Evolutionary conservation across 1,140 invertebrate genomes (phyloP), one percentile per base, ranked within the genome.

Genomic region (Diorhabda elongata): DNA sequence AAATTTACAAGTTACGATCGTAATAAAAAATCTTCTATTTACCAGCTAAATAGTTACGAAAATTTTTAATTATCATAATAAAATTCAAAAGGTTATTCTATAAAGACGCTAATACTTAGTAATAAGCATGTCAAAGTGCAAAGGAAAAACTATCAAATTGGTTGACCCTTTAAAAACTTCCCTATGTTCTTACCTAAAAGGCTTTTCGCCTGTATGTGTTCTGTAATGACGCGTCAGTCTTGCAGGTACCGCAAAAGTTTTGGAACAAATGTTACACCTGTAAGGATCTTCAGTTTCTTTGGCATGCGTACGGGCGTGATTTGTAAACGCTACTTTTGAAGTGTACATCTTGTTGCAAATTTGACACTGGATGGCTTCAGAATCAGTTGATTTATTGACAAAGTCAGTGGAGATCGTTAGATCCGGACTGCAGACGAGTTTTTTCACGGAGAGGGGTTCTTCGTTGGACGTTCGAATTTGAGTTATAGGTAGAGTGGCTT

Each of bases 161-260:
- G 3, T 58, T n/a, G 57, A 7, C 26, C n/a, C 3, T 58, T 9
- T 11, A 58, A 58, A 58, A 58, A 11, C 3, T 26, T n/a, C 26
- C 2, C 26, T 58, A 26, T 60, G 2, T 64, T 56, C 44, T 64
- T 52, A 64, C 63, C 52, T 88, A 68, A 81, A 81, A 4, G 80
- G 80, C 70, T 81, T 81, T 67, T 80, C 79, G 2, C 96, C 94
- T 0, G 93, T 96, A 78, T 96, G 94, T 0, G 92, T 95, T 47
- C 94, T 87, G 81, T 96, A 96, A 80, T 98, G 96, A 5, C 95
- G 88, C 1, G 93, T 94, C 64, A 98, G 83, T 59, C 95, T 83
- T n/a, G 94, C 94, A 3, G 92, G 93, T 11, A 96, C 94, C 3
- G 92, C 91, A 81, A 96, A 96, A 0, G 93, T 95, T 80, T 97